A percentile compares a stretch with the other conserved stretches of the same genome.
phyloP scores from a whole-genome alignment of 2,888 invertebrate species.

The Sminthurinus aureus region DNA sequence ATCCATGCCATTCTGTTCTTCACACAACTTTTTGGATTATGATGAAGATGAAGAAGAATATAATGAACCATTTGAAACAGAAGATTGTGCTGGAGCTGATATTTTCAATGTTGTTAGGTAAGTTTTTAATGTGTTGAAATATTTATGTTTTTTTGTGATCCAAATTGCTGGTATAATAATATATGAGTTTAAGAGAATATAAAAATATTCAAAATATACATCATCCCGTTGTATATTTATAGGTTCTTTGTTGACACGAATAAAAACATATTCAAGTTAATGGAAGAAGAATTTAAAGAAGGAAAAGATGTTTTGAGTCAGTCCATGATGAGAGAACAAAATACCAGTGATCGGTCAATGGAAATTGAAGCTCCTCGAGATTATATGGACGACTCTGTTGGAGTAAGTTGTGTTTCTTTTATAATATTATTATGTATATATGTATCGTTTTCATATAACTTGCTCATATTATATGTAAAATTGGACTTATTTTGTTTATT shows the following conservation, averaged over 20 bases:
- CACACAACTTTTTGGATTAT: slow-evolving; percentile 40
- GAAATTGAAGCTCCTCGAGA: slow-evolving; percentile 48
- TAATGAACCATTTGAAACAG: slow-evolving; percentile 38
- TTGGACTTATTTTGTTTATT: too few relatives aligned
- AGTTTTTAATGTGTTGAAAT: background rate
- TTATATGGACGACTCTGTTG: slow-evolving; percentile 43
- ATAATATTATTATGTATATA: too few relatives aligned
- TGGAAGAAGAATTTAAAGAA: slow-evolving; percentile 37
- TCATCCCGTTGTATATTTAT: background rate
- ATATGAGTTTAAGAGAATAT: background rate
- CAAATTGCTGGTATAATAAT: background rate
- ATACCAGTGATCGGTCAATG: slow-evolving; percentile 15
- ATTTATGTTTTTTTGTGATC: background rate
- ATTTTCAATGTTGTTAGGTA: slow-evolving; percentile 43
- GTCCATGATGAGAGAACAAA: slow-evolving; percentile 13
- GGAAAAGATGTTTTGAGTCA: slow-evolving; percentile 30
- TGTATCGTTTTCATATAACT: too few relatives aligned
- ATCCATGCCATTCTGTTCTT: slow-evolving; percentile 43
- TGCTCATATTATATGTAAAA: too few relatives aligned
- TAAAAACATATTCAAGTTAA: slow-evolving; percentile 46
- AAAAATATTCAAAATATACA: too few relatives aligned
- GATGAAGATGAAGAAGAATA: slow-evolving; percentile 44
- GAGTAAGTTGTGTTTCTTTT: slow-evolving; percentile 44
- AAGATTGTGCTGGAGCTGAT: slow-evolving; percentile 41
- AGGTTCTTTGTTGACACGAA: slow-evolving; percentile 46